phyloP scores from a whole-genome alignment of 1,140 invertebrate species.

The Chironomus tepperi region DNA sequence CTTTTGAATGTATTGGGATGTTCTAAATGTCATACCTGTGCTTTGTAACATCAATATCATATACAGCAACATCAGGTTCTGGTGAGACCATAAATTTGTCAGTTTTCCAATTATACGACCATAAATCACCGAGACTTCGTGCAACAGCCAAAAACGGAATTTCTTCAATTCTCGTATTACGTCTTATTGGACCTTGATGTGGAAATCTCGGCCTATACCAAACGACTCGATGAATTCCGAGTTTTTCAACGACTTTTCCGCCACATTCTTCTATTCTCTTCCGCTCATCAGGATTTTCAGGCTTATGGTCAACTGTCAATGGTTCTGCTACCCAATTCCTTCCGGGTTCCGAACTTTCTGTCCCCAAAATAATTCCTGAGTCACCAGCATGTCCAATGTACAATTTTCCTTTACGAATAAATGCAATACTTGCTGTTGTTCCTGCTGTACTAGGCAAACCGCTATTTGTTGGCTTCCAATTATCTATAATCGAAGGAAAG shows the following conservation, averaged over 20 bases:
- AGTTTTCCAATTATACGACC: slow-evolving; percentile 88
- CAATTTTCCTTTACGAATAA: slow-evolving; percentile 88
- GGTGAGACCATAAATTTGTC: slow-evolving; percentile 95
- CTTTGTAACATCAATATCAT: slow-evolving; percentile 66
- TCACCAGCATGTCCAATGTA: slow-evolving; percentile 98
- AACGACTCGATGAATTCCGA: slow-evolving; percentile 89
- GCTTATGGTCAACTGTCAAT: slow-evolving; percentile 89
- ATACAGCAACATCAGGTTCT: slow-evolving; percentile 86
- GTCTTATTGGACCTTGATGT: slow-evolving; percentile 64
- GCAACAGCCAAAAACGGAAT: slow-evolving; percentile 96
- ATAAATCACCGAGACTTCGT: slow-evolving; percentile 88
- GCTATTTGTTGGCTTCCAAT: slow-evolving; percentile 89
- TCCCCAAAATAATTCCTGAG: slow-evolving; percentile 83
- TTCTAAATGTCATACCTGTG: slow-evolving; percentile 42
- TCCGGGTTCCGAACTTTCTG: slow-evolving; percentile 54
- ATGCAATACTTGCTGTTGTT: slow-evolving; percentile 90
- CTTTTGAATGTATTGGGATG: neutral
- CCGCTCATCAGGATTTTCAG: slow-evolving; percentile 80
- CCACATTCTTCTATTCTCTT: slow-evolving; percentile 77
- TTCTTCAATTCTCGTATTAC: slow-evolving; percentile 81
- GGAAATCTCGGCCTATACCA: slow-evolving; percentile 74
- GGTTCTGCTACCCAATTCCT: slow-evolving; percentile 67
- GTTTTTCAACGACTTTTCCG: slow-evolving; percentile 81
- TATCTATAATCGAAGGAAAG: slow-evolving; percentile 51
- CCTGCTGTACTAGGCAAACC: slow-evolving; percentile 93